Evolutionary conservation across 2,113 vertebrate species (phyloP).

Genomic region (Heteronetta atricapilla): DNA sequence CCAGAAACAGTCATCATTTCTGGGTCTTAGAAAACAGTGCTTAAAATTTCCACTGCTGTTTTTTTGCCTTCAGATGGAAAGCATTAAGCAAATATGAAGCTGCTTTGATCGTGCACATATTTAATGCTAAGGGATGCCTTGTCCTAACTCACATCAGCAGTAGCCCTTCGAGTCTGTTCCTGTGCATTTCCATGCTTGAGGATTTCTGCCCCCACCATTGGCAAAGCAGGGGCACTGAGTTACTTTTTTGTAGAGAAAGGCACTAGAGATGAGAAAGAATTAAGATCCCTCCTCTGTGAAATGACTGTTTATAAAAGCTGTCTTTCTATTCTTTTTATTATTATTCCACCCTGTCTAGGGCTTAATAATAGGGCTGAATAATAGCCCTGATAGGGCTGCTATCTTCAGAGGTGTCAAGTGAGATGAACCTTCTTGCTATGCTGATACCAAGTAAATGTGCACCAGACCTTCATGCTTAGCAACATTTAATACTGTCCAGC

Average conservation of each 20-base stretch:
- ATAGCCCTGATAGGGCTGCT: not conserved
- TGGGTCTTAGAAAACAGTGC: not conserved
- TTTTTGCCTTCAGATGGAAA: not conserved
- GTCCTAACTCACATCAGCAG: not conserved
- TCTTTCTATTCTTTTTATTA: not conserved
- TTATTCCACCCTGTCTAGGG: not conserved
- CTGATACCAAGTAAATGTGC: not conserved
- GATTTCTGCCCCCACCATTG: not conserved
- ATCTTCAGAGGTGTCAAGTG: not conserved
- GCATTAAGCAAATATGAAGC: not conserved
- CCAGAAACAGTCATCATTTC: constrained; percentile 18
- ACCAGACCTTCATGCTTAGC: not conserved
- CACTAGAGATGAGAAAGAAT: not conserved
- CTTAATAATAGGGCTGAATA: too few relatives aligned
- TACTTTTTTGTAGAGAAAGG: not conserved
- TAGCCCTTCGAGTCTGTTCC: not conserved
- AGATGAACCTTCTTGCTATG: not conserved
- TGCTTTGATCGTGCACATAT: not conserved
- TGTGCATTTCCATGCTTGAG: not conserved
- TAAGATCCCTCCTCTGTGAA: not conserved
- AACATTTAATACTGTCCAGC: not conserved
- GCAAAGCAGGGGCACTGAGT: not conserved
- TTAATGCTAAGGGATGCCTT: not conserved
- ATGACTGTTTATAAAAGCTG: not conserved
- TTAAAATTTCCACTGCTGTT: constrained; percentile 49